phyloP scores from a whole-genome alignment of 2,797 vertebrate genomes.

The Notoglanidium macrostoma region DNA sequence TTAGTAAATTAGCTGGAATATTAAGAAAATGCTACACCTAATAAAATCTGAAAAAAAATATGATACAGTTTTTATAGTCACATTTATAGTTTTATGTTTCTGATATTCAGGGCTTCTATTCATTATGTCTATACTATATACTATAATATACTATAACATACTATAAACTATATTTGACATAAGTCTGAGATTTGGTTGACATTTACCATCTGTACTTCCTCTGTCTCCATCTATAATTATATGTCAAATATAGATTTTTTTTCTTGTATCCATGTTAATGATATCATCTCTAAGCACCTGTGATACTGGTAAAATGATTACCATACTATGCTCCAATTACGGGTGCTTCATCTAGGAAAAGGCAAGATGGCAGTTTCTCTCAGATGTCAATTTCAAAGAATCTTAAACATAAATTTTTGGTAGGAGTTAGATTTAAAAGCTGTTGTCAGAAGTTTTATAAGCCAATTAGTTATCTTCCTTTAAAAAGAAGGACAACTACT shows the following conservation, averaged over 20 bases:
- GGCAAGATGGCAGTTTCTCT: not conserved
- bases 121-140: not conserved
- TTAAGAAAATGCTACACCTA: not conserved
- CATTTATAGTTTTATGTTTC: too few relatives aligned
- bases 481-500: not conserved
- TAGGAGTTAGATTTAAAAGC: not conserved
- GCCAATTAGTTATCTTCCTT: not conserved
- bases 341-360: not conserved
- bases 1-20: not conserved
- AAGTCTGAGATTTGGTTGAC: not conserved
- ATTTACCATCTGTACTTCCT: not conserved
- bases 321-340: not conserved
- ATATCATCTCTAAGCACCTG: not conserved
- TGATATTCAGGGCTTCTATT: not conserved
- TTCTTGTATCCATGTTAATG: not conserved
- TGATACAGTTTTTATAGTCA: not conserved
- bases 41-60: not conserved
- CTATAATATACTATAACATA: not conserved
- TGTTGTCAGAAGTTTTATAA: not conserved
- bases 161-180: not conserved
- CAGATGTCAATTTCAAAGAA: not conserved
- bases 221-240: not conserved
- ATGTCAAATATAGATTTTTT: not conserved
- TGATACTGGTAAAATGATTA: not conserved
- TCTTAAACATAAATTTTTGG: not conserved